Base-by-base conservation (phyloP, 2,113 vertebrate species). In the Notechis scutatus region DNA sequence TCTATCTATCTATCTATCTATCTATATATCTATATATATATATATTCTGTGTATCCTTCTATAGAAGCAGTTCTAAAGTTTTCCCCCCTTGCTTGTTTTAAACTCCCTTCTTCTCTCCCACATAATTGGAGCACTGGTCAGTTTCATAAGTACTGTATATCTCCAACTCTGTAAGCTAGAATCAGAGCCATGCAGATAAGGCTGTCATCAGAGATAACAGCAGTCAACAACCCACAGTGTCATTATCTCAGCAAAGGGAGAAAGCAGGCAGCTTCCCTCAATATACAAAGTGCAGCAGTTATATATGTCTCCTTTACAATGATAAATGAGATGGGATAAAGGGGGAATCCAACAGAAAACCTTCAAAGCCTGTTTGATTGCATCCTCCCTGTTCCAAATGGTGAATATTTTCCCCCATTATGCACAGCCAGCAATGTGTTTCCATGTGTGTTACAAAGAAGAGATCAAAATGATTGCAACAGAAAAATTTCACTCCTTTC, bases 131-230 rank as follows among this genome's bases (percentile, higher is more conserved):
- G 96, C 93, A 94, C 95, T 94, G 96, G 97, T 96, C 96, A 96
- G 52, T 96, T 96, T 96, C 95, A 10, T 54, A 95, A 96, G 96
- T 93, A 96, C 96, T 97, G 95, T 96, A 95, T 97, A 97, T 97
- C 95, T 96, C 93, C 11, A 10, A 94, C 95, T 97, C 94, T 0
- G 94, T 95, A 95, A 95, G 95, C 18, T 3, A 94, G 97, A 97
- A 97, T 97, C 97, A 96, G 96, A 97, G 96, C 96, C 97, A 96
- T 96, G 96, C 97, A 97, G 97, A 97, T 97, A 97, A 97, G 97
- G 96, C 95, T 97, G 96, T 97, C 97, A 97, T 96, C 95, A 94
- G 94, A 97, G 97, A 97, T 97, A 97, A 97, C 96, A 95, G 97
- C 96, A 97, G 96, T 97, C 97, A 97, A 97, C 97, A 97, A 95